A percentile compares a stretch with the other conserved stretches of the same genome.
Conservation (phyloP, 2,888 invertebrate species). For the Xiphydria camelus region DNA sequence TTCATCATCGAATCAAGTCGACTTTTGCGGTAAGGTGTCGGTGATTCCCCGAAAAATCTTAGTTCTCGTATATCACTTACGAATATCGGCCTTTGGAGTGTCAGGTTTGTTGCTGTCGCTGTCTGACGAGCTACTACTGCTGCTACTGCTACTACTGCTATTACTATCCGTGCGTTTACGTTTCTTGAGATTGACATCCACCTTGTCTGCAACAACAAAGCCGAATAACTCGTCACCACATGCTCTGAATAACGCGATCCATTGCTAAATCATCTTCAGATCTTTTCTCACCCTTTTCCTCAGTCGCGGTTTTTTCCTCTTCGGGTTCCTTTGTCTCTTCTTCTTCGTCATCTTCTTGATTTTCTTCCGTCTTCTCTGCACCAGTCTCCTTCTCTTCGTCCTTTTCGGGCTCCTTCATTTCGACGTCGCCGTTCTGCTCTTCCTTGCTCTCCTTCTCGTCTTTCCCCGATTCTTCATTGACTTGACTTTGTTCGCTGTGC, state of each 20-base stretch:
- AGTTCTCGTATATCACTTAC: constrained; percentile 1
- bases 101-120: constrained; percentile 60
- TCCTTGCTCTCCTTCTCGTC: constrained; percentile 38
- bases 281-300: constrained; percentile 30
- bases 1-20: constrained; percentile 7
- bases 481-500: no score
- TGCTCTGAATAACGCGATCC: not conserved
- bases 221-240: not conserved
- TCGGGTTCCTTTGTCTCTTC: constrained; percentile 31
- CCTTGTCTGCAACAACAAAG: constrained; percentile 46
- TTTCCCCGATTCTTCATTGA: constrained; percentile 38
- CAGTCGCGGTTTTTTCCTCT: constrained; percentile 32
- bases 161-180: constrained; percentile 62
- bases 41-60: no score
- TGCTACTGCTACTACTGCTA: constrained; percentile 59
- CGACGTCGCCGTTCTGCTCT: constrained; percentile 39
- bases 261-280: not conserved
- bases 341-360: constrained; percentile 27
- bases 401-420: constrained; percentile 43
- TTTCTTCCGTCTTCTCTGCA: constrained; percentile 59
- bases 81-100: constrained; percentile 41
- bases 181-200: constrained; percentile 58
- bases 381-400: constrained; percentile 54
- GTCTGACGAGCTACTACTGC: constrained; percentile 54
- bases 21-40: constrained; percentile 9